phyloP scores from a whole-genome alignment of 2,113 vertebrate genomes.

The Ornithorhynchus anatinus region DNA sequence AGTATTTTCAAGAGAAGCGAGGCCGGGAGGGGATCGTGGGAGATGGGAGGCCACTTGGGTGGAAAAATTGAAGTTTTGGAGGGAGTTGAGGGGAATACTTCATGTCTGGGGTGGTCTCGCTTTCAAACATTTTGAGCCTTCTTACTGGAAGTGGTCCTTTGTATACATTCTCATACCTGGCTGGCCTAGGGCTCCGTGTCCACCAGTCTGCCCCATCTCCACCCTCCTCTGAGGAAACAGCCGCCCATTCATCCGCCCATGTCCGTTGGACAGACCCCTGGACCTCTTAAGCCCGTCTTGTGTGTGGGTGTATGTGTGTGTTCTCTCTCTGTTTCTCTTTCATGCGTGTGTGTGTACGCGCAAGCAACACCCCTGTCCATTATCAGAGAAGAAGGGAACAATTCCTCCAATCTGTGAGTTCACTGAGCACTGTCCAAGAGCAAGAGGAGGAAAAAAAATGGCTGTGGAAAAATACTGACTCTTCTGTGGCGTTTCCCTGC shows the following conservation, averaged over 20 bases:
- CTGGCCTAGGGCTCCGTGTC: constrained; percentile 55
- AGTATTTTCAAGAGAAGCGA: constrained; percentile 35
- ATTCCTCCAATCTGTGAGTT: too few species aligned
- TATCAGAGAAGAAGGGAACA: too few species aligned
- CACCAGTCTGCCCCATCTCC: background rate
- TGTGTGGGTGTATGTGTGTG: background rate
- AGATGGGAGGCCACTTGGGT: constrained; percentile 44
- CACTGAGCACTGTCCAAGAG: too few species aligned
- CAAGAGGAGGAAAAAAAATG: too few species aligned
- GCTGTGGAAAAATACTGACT: too few species aligned
- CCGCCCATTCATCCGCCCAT: constrained; percentile 62
- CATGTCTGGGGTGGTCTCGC: constrained; percentile 73
- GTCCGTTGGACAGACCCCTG: constrained; percentile 55
- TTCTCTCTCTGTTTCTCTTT: too few species aligned
- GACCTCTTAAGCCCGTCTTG: constrained; percentile 38
- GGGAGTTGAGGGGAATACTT: constrained; percentile 66
- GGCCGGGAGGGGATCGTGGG: background rate
- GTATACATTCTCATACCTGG: constrained; percentile 67
- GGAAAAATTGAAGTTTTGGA: constrained; percentile 62
- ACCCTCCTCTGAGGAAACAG: constrained; percentile 68
- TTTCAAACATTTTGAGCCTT: constrained; percentile 68
- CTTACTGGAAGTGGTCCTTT: constrained; percentile 73
- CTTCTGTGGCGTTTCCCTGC: too few species aligned
- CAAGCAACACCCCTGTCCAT: too few species aligned
- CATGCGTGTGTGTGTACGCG: too few species aligned